phyloP scores from a whole-genome alignment of 2,113 vertebrate species.

The Chloropsis cyanopogon region DNA sequence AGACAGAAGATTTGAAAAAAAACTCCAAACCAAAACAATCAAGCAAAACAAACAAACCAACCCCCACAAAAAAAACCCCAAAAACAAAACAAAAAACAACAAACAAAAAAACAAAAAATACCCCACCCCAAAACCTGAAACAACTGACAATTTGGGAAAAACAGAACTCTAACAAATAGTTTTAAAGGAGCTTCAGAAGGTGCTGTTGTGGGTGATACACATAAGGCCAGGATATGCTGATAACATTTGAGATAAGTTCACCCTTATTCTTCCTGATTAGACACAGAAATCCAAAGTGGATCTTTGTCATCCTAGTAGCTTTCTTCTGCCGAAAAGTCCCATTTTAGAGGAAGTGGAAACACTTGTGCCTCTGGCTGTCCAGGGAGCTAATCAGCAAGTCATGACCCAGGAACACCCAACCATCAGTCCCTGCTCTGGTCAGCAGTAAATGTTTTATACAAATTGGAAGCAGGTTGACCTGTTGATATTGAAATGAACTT shows the following conservation, averaged over 20 bases:
- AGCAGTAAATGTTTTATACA: background rate
- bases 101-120: background rate
- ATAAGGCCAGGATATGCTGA: background rate
- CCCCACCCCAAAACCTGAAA: background rate
- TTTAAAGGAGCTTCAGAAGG: background rate
- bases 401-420: accelerated
- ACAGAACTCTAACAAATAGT: background rate
- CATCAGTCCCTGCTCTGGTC: background rate
- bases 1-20: background rate
- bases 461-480: background rate
- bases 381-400: background rate
- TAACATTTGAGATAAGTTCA: background rate
- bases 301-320: background rate
- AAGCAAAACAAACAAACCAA: background rate
- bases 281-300: background rate
- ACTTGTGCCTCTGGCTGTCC: background rate
- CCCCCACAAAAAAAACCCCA: background rate
- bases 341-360: background rate
- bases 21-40: background rate
- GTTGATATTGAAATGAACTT: background rate
- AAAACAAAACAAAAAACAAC: background rate
- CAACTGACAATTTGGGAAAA: background rate
- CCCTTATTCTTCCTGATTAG: background rate
- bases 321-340: background rate
- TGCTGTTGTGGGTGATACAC: accelerated